phyloP scores from a whole-genome alignment of 35 echinoderm and acorn worm species.

The Lytechinus variegatus region DNA sequence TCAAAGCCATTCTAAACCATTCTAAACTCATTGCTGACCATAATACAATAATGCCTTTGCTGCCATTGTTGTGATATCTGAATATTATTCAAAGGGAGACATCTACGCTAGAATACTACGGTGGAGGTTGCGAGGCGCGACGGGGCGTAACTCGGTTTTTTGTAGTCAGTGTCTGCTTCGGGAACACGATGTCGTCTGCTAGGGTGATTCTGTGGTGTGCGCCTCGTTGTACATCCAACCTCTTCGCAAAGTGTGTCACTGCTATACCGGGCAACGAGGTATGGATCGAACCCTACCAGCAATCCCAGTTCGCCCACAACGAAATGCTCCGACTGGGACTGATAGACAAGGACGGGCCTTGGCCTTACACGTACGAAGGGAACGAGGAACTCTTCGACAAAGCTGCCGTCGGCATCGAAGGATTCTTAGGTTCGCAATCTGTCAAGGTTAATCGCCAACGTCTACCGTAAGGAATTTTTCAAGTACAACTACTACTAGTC shows the following conservation, averaged over 20 bases:
- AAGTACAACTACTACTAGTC: too few species aligned
- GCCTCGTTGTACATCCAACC: slow-evolving; percentile 1
- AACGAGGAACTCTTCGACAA: slow-evolving; percentile 12
- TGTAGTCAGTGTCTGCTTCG: neutral
- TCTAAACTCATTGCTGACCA: neutral
- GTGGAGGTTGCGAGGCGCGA: neutral
- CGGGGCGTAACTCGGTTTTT: neutral
- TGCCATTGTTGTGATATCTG: neutral
- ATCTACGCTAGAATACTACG: neutral
- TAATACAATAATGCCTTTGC: neutral
- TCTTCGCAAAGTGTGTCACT: slow-evolving; percentile 29
- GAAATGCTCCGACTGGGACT: neutral
- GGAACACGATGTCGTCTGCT: slow-evolving; percentile 24
- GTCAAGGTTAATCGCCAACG: neutral
- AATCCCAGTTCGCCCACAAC: neutral
- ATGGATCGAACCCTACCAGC: slow-evolving; percentile 21
- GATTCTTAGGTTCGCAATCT: neutral
- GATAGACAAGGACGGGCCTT: neutral
- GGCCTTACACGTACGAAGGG: neutral
- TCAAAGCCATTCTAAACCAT: neutral
- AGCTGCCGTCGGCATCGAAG: neutral
- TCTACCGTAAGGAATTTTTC: neutral
- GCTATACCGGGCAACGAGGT: slow-evolving; percentile 32
- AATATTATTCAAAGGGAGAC: neutral
- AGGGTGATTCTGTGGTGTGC: slow-evolving; percentile 39